These are phyloP conservation scores for Oscarella lobularis DNA, from an alignment of 37 sponge, comb jelly and placozoan species.

Conservation along the genomic window DNA sequence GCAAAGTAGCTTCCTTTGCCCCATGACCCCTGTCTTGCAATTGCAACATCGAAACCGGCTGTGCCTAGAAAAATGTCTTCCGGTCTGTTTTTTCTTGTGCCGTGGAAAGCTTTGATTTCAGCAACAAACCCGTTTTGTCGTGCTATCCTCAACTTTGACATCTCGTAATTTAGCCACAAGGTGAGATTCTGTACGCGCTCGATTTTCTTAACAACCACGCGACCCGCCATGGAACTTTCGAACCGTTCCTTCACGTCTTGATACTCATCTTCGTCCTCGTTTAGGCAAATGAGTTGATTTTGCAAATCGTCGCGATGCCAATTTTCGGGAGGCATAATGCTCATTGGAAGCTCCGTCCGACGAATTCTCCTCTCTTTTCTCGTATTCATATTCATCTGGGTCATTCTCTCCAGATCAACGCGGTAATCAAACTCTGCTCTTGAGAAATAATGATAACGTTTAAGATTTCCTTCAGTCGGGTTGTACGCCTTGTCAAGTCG, in stretches of 20 bases:
- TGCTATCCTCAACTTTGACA: neutral
- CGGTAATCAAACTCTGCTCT: no score
- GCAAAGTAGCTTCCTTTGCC: neutral
- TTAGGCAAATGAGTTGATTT: neutral
- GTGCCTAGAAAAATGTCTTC: neutral
- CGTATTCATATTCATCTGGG: no score
- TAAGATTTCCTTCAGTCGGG: no score
- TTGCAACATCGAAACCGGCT: neutral
- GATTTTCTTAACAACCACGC: neutral
- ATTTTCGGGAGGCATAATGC: no score
- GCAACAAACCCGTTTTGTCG: neutral
- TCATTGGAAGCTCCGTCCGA: no score
- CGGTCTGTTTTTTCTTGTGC: neutral
- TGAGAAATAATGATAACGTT: no score
- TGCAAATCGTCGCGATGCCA: slow-evolving; percentile 1
- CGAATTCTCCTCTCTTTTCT: no score
- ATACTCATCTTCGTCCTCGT: neutral
- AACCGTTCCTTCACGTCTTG: neutral
- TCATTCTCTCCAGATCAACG: no score
- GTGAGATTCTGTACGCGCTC: neutral
- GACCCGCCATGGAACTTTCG: neutral
- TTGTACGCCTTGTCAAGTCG: no score
- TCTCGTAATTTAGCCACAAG: neutral
- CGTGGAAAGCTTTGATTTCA: neutral
- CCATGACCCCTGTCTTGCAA: neutral